These are phyloP conservation scores for Drepana falcataria DNA, from an alignment of 2,888 invertebrate genomes.

Conservation along the genomic window DNA sequence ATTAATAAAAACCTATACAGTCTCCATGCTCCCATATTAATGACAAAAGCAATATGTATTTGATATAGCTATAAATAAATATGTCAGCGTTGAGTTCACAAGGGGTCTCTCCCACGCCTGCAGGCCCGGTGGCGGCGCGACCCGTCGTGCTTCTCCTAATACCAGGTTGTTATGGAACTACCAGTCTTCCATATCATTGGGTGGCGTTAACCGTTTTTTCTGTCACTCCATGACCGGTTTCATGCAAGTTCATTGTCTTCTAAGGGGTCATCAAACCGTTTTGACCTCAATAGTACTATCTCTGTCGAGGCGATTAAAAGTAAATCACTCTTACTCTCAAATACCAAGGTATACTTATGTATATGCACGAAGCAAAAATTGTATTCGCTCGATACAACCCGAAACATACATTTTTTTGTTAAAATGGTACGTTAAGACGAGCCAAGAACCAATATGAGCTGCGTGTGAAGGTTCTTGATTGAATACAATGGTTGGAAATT, in stretches of 20 bases:
- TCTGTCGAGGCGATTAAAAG: slow-evolving; percentile 27
- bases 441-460: too few species aligned
- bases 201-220: slow-evolving; percentile 19
- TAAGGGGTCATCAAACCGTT: slow-evolving; percentile 48
- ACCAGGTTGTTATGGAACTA: slow-evolving; percentile 33
- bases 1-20: too few species aligned
- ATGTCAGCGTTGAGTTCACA: too few species aligned
- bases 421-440: too few species aligned
- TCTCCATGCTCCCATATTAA: too few species aligned
- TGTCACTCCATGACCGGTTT: slow-evolving; percentile 43
- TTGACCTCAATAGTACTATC: slow-evolving; percentile 32
- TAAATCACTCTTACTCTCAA: slow-evolving; percentile 35
- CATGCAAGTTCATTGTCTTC: slow-evolving; percentile 56
- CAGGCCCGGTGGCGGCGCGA: too few species aligned
- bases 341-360: neutral
- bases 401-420: too few species aligned
- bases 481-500: too few species aligned
- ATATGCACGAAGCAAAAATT: neutral
- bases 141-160: slow-evolving; percentile 6
- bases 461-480: too few species aligned
- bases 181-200: slow-evolving; percentile 2
- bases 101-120: too few species aligned
- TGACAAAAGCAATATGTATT: too few species aligned
- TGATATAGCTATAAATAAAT: too few species aligned
- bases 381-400: neutral